These are phyloP conservation scores for Montifringilla adamsi DNA, from an alignment of 2,113 vertebrate genomes.

Conservation along the genomic window DNA sequence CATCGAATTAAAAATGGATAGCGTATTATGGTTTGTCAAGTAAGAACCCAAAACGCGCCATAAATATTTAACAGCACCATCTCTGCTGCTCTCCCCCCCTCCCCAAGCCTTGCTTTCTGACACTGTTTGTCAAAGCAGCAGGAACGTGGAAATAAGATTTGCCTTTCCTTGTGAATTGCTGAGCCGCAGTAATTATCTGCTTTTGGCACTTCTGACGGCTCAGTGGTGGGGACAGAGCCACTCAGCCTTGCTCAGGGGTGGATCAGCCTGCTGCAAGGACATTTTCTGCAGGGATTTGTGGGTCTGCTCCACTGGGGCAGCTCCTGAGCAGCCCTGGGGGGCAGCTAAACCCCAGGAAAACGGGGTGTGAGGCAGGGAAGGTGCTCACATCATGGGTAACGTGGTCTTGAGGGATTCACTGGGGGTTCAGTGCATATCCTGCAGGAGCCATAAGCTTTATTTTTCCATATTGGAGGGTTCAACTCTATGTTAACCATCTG, in stretches of 20 bases:
- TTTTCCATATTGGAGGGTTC: not conserved
- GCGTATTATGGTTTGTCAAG: constrained; percentile 70
- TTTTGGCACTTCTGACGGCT: constrained; percentile 32
- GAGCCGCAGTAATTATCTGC: constrained; percentile 17
- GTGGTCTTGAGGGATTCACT: not conserved
- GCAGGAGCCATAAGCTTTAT: not conserved
- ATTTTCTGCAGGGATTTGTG: not conserved
- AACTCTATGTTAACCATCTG: not conserved
- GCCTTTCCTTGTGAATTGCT: constrained; percentile 51
- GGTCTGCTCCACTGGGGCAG: not conserved
- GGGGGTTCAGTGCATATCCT: not conserved
- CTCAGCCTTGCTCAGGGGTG: not conserved
- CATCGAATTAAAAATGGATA: constrained; percentile 74
- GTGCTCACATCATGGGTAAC: not conserved
- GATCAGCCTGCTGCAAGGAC: not conserved
- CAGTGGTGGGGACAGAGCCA: not conserved
- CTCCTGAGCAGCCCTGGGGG: not conserved
- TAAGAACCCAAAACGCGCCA: constrained; percentile 68
- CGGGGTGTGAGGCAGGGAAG: not conserved
- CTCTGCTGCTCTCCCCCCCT: not conserved
- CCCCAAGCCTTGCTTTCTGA: constrained; percentile 28
- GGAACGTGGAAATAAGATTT: constrained; percentile 54
- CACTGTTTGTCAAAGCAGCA: constrained; percentile 58
- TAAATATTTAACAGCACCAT: constrained; percentile 70
- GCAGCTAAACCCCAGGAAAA: not conserved